These are phyloP conservation scores for Akabosia matsudoensis DNA, from an alignment of 1,140 invertebrate species.

Conservation along the genomic window DNA sequence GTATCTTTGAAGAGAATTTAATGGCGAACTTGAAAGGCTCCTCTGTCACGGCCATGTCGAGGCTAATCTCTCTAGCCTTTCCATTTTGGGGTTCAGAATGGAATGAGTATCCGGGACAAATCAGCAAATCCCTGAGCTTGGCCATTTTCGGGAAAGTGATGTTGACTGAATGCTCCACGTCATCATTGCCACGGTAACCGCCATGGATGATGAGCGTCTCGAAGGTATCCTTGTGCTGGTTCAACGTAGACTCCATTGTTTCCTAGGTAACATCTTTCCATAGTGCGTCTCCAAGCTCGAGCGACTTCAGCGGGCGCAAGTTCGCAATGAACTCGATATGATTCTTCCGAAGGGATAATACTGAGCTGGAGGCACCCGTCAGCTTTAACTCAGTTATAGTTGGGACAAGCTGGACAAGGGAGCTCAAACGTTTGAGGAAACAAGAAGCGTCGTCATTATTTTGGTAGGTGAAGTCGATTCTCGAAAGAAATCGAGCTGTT, in stretches of 20 bases:
- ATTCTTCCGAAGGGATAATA: background rate
- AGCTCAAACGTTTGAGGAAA: background rate
- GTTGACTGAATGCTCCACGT: background rate
- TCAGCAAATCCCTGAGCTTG: background rate
- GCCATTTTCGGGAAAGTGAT: conserved; percentile 6
- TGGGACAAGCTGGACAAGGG: background rate
- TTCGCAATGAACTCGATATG: background rate
- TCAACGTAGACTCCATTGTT: conserved; percentile 25
- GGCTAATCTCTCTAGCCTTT: background rate
- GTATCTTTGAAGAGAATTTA: background rate
- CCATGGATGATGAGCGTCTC: conserved; percentile 30
- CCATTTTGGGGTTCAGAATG: conserved; percentile 20
- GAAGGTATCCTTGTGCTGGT: background rate
- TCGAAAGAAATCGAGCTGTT: too few species aligned
- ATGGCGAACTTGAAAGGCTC: conserved; percentile 3
- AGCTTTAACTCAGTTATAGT: background rate
- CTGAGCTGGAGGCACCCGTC: background rate
- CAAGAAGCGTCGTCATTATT: background rate
- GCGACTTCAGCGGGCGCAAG: background rate
- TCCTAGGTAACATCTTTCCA: conserved; percentile 28
- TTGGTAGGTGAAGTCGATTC: too few species aligned
- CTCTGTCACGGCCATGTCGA: background rate
- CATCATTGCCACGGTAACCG: conserved; percentile 20
- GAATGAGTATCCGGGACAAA: conserved; percentile 25
- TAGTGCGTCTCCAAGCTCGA: conserved; percentile 30